Evolutionary conservation across 1,140 invertebrate species (phyloP).

Genomic region (Ostrea denselamellosa): DNA sequence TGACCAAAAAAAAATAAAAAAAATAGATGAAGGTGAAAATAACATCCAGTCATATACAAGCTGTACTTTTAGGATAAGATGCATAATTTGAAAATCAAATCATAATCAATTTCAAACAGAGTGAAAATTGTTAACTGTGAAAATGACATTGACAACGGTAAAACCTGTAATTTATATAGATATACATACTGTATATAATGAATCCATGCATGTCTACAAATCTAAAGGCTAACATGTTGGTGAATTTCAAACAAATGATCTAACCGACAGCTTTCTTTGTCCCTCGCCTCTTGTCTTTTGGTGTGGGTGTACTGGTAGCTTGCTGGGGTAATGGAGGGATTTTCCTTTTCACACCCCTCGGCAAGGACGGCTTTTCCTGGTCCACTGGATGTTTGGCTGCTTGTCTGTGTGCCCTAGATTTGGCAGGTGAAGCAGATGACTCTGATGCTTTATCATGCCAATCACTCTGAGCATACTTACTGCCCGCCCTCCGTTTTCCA

Average conservation of each 20-base stretch:
- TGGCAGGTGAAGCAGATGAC: not conserved
- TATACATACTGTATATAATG: too few relatives aligned
- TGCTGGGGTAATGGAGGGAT: constrained; percentile 7
- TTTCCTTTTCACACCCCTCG: not conserved
- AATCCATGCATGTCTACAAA: too few relatives aligned
- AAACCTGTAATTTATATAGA: too few relatives aligned
- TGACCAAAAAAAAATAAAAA: too few relatives aligned
- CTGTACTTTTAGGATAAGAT: too few relatives aligned
- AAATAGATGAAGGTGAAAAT: too few relatives aligned
- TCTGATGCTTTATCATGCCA: not conserved
- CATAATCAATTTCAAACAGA: too few relatives aligned
- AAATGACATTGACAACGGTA: too few relatives aligned
- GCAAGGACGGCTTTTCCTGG: not conserved
- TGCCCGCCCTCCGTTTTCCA: constrained; percentile 60
- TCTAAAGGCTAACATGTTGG: not conserved
- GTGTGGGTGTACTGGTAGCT: constrained; percentile 71
- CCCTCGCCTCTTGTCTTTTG: constrained; percentile 55
- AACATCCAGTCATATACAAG: too few relatives aligned
- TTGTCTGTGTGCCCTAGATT: not conserved
- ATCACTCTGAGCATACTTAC: constrained; percentile 43
- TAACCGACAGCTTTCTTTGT: constrained; percentile 2
- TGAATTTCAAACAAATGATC: not conserved
- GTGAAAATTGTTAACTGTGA: too few relatives aligned
- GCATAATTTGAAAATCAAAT: too few relatives aligned
- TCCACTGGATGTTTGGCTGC: constrained; percentile 14